Evolutionary conservation across 2,797 vertebrate genomes (phyloP), one percentile per base, ranked within the genome.

Genomic region (Oryzias dopingdopingensis): DNA sequence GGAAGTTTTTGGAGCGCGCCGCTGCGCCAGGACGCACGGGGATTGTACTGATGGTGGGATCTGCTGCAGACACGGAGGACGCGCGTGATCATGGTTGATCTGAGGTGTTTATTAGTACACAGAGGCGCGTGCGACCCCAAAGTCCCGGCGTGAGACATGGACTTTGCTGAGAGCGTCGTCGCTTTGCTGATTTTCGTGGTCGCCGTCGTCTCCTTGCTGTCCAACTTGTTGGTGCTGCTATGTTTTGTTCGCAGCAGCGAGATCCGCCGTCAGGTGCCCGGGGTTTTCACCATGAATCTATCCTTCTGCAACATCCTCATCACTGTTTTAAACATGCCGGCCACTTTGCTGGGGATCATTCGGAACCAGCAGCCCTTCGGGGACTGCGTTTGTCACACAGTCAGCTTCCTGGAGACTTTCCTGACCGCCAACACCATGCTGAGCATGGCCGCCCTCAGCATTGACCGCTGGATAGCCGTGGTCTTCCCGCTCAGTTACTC

Each of bases 301-400:
- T 94, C 91, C 10, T 89, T 93, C 70, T 94, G 93, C 92, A 95
- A 93, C 88, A 91, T 93, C 45, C 93, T 95, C 54, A 92, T 93
- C 74, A 92, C 91, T 0, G 83, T 93, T 2, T 67, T 93, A 14
- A 94, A 94, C 89, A 94, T 94, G 93, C 92, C 92, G 49, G 90
- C 92, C 77, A 94, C 92, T 1, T 53, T 93, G 69, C 72, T 93
- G 78, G 90, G 91, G 41, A 89, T 92, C 54, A 67, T 94, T 68
- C 82, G 86, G 62, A 81, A 80, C 72, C 91, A 90, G 80, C 92
- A 93, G 68, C 93, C 93, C 0, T 92, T 91, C 18, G 91, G 91
- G 45, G 92, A 93, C 32, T 88, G 92, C 60, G 2, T 87, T 2
- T 93, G 93, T 86, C 92, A 90, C 82, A 85, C 88, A 0, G 80